phyloP scores from a whole-genome alignment of 2,888 invertebrate genomes.

The Oscheius myriophilus region DNA sequence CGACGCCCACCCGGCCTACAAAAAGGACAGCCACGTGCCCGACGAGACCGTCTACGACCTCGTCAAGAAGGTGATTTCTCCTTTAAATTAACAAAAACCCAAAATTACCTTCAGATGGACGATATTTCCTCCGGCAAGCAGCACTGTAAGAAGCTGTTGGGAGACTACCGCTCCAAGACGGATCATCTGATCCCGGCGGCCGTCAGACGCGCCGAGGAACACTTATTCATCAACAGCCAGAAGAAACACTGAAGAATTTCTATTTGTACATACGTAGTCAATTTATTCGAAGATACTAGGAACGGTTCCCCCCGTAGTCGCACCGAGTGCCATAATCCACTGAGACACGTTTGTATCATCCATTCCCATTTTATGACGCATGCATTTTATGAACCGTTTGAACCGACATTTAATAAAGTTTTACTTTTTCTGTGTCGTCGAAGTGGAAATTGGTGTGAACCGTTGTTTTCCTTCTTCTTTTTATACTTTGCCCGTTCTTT shows the following conservation, averaged over 20 bases:
- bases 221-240: conserved; percentile 38
- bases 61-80: conserved; percentile 72
- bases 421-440: too few species aligned
- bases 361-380: too few species aligned
- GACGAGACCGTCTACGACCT: conserved; percentile 91
- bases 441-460: too few species aligned
- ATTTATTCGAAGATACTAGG: too few species aligned
- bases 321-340: conserved; percentile 18
- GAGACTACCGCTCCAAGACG: conserved; percentile 67
- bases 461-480: too few species aligned
- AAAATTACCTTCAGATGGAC: conserved; percentile 62
- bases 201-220: conserved; percentile 67
- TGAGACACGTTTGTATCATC: too few species aligned
- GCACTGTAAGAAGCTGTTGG: conserved; percentile 68
- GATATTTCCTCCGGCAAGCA: conserved; percentile 62
- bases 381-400: conserved; percentile 1
- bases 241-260: conserved; percentile 13
- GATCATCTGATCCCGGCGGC: conserved; percentile 66
- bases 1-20: conserved; percentile 79
- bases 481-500: too few species aligned
- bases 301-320: too few species aligned
- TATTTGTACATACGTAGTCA: not conserved
- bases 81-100: not conserved
- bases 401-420: not conserved
- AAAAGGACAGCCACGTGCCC: conserved; percentile 86